phyloP scores from a whole-genome alignment of 1,140 invertebrate species.

The Pygmarrhopalites habei region DNA sequence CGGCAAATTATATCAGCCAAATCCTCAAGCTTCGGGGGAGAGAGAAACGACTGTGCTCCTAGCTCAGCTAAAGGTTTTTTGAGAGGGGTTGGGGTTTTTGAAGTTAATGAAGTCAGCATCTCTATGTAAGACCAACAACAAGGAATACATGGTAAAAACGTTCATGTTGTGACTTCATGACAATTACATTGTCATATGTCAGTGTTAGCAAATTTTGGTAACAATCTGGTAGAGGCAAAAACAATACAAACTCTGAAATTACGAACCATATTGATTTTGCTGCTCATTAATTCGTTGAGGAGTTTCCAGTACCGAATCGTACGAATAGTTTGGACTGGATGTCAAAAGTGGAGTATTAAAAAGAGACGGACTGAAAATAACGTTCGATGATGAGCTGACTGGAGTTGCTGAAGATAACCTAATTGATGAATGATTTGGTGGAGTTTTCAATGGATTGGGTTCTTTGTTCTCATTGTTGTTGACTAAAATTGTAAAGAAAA shows the following conservation, averaged over 20 bases:
- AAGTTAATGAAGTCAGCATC: not conserved
- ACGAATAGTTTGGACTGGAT: slow-evolving; percentile 5
- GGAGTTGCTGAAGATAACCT: not conserved
- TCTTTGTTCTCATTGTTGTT: slow-evolving; percentile 9
- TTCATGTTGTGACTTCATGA: not conserved
- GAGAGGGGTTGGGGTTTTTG: slow-evolving; percentile 30
- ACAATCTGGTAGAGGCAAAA: too few species aligned
- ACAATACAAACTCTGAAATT: too few species aligned
- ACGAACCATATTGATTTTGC: too few species aligned
- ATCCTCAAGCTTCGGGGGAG: slow-evolving; percentile 30
- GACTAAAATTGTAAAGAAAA: not conserved
- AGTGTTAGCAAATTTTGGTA: not conserved
- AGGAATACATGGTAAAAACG: too few species aligned
- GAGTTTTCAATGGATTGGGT: not conserved
- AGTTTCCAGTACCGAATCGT: slow-evolving; percentile 5
- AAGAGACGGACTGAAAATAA: slow-evolving; percentile 8
- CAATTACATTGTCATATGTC: not conserved
- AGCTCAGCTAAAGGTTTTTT: slow-evolving; percentile 34
- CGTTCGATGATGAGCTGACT: not conserved
- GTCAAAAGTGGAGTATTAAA: slow-evolving; percentile 9
- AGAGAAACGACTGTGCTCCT: slow-evolving; percentile 21
- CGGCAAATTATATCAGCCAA: slow-evolving; percentile 33
- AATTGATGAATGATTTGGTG: not conserved
- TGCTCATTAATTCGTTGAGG: not conserved
- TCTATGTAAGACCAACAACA: slow-evolving; percentile 1